Percentiles rank a stretch among this genome's conserved stretches.
Conservation (phyloP, 2,888 invertebrate genomes). For the Gymnosoma rotundatum region DNA sequence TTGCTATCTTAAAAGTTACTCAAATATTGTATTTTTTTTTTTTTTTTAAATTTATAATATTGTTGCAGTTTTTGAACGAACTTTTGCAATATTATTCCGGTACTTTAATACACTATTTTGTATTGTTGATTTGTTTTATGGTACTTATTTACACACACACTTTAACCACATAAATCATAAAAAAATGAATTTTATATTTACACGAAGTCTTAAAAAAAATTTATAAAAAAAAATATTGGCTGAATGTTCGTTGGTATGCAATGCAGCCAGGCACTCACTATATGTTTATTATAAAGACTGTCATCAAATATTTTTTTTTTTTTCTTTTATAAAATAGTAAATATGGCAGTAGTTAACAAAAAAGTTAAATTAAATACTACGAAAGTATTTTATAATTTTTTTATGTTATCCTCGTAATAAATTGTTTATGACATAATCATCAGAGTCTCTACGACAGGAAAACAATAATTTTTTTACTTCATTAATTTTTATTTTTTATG, state of each 20-base stretch:
- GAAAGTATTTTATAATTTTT: constrained; percentile 12
- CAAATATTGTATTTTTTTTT: too few relatives aligned
- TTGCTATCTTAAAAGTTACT: too few relatives aligned
- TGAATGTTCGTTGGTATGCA: neutral
- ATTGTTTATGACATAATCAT: constrained; percentile 60
- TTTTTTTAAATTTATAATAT: too few relatives aligned
- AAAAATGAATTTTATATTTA: too few relatives aligned
- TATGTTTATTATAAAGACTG: neutral
- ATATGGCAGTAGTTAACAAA: constrained; percentile 1
- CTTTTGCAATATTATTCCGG: constrained; percentile 8
- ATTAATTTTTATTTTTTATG: neutral
- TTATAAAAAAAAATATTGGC: constrained; percentile 3
- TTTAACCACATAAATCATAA: neutral
- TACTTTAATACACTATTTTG: neutral
- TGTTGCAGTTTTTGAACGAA: constrained; percentile 23
- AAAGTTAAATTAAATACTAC: constrained; percentile 11
- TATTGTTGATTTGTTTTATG: neutral
- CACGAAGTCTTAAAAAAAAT: too few relatives aligned
- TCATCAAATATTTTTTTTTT: constrained; percentile 11
- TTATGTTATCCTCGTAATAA: constrained; percentile 48
- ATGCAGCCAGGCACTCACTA: neutral
- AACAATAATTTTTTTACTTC: neutral
- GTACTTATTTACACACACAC: neutral
- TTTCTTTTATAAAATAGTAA: neutral
- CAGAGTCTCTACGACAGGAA: constrained; percentile 41